These are phyloP conservation scores for Lithosia quadra DNA, from an alignment of 2,888 invertebrate genomes.

Conservation along the genomic window DNA sequence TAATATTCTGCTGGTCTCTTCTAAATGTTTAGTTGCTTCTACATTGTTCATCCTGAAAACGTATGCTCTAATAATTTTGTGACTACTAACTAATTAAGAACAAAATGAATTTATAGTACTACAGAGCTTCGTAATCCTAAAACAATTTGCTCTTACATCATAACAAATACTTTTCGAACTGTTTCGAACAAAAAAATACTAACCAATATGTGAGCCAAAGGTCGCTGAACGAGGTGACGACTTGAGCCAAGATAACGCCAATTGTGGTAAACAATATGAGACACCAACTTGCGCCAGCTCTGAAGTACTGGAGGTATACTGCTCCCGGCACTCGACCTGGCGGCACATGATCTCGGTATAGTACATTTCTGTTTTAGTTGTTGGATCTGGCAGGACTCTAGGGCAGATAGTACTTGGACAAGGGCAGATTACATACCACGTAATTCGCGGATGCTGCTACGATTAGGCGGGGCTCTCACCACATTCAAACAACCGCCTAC, in stretches of 20 bases:
- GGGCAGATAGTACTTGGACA: too few species aligned
- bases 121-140: background rate
- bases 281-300: constrained; percentile 88
- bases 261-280: constrained; percentile 85
- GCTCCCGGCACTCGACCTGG: constrained; percentile 85
- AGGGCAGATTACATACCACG: too few species aligned
- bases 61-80: too few species aligned
- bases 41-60: constrained; percentile 79
- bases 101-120: background rate
- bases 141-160: background rate
- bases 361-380: background rate
- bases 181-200: constrained; percentile 34
- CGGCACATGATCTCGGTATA: background rate
- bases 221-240: constrained; percentile 90
- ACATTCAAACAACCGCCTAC: too few species aligned
- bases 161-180: background rate
- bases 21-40: constrained; percentile 53
- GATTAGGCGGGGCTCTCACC: too few species aligned
- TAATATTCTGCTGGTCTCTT: constrained; percentile 1
- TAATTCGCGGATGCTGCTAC: too few species aligned
- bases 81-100: background rate
- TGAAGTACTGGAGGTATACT: constrained; percentile 90
- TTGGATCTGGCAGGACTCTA: too few species aligned
- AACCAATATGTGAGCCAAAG: constrained; percentile 93
- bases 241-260: constrained; percentile 89